Conservation (phyloP, 2,797 vertebrate genomes). For the Falco naumanni region DNA sequence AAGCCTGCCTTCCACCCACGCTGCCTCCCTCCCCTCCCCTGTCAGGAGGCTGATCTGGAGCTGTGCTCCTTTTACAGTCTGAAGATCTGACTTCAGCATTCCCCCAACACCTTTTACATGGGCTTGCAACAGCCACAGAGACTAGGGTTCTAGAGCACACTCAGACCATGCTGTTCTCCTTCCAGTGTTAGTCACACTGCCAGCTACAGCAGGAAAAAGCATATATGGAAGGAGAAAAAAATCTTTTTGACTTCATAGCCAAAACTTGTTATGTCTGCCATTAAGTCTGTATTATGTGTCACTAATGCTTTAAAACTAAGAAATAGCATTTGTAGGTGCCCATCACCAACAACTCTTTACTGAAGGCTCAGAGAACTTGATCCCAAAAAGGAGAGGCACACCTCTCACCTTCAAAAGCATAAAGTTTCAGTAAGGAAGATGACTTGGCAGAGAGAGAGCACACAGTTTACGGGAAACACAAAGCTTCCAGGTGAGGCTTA, state of each 20-base stretch:
- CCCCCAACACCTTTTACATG: rapidly evolving
- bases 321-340: background rate
- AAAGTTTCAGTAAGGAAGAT: background rate
- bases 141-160: background rate
- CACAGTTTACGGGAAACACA: background rate
- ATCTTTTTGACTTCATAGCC: background rate
- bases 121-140: background rate
- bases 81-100: background rate
- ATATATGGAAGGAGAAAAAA: background rate
- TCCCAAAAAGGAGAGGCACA: background rate
- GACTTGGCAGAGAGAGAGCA: background rate
- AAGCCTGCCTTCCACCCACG: background rate
- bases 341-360: rapidly evolving
- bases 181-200: background rate
- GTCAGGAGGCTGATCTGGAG: background rate
- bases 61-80: background rate
- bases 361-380: background rate
- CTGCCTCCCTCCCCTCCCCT: background rate
- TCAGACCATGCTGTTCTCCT: background rate
- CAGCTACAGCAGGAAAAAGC: background rate
- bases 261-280: background rate
- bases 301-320: background rate
- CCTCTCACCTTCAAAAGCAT: background rate
- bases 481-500: background rate
- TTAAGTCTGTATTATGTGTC: rapidly evolving